phyloP scores from a whole-genome alignment of 2,113 vertebrate species.

The Otocyon megalotis region DNA sequence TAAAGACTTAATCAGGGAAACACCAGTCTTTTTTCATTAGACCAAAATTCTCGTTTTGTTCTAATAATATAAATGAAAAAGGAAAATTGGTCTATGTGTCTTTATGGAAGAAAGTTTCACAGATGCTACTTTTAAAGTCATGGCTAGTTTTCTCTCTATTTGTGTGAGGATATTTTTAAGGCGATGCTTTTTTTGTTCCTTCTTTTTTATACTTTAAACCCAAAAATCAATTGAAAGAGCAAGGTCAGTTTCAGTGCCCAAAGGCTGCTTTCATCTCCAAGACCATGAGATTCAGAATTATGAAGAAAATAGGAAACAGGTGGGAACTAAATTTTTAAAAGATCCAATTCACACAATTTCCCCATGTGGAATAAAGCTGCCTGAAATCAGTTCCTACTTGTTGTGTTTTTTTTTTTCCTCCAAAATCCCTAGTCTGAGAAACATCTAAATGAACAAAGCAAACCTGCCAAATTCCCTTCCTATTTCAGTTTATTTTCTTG shows the following conservation, averaged over 20 bases:
- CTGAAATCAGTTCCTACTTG: background rate
- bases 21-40: slow-evolving; percentile 1
- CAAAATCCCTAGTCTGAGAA: slow-evolving; percentile 31
- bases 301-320: slow-evolving; percentile 56
- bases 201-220: slow-evolving; percentile 56
- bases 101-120: background rate
- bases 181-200: background rate
- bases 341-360: slow-evolving; percentile 59
- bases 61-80: slow-evolving; percentile 33
- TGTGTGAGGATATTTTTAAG: slow-evolving; percentile 69
- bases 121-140: slow-evolving; percentile 50
- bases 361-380: background rate
- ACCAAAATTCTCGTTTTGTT: background rate
- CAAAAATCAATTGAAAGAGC: slow-evolving; percentile 73
- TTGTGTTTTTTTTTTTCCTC: background rate
- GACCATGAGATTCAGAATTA: slow-evolving; percentile 61
- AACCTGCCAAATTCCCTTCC: background rate
- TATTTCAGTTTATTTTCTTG: slow-evolving; percentile 36
- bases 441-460: background rate
- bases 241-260: slow-evolving; percentile 63
- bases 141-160: slow-evolving; percentile 62
- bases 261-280: slow-evolving; percentile 72
- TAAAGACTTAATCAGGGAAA: slow-evolving; percentile 30
- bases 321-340: slow-evolving; percentile 45
- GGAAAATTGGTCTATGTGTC: slow-evolving; percentile 42